Evolutionary conservation across 64 coral and sea anemone species (phyloP).

Genomic region (Acropora tenuis): DNA sequence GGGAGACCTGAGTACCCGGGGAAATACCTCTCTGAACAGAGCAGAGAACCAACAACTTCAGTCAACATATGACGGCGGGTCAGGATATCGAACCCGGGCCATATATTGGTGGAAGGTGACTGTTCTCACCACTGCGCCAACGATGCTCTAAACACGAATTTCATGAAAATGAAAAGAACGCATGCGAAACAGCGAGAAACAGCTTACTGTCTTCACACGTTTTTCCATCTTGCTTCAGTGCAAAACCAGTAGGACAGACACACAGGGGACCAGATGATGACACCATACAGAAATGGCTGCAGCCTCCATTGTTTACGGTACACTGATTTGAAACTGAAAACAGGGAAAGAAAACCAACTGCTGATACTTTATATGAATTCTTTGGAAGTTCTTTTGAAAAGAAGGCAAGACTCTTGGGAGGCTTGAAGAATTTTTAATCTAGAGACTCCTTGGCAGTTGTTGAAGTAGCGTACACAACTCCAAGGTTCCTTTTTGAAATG

Average conservation of each 20-base stretch:
- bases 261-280: constrained; percentile 53
- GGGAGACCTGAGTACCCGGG: too few species aligned
- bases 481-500: background rate
- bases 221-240: constrained; percentile 40
- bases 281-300: constrained; percentile 72
- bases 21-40: too few species aligned
- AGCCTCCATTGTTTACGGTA: constrained; percentile 57
- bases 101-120: too few species aligned
- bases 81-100: too few species aligned
- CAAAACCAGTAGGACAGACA: too few species aligned
- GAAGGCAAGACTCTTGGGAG: background rate
- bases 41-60: too few species aligned
- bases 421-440: background rate
- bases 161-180: background rate
- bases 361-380: background rate
- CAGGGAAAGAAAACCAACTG: background rate
- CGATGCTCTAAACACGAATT: background rate
- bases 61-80: too few species aligned
- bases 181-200: background rate
- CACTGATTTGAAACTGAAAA: background rate
- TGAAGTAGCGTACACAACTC: background rate
- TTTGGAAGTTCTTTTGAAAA: background rate
- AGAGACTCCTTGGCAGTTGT: background rate
- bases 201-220: constrained; percentile 18
- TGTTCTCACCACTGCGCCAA: too few species aligned